Base-by-base conservation (phyloP, 2,888 invertebrate species). In the Acanthosepion pharaonis region DNA sequence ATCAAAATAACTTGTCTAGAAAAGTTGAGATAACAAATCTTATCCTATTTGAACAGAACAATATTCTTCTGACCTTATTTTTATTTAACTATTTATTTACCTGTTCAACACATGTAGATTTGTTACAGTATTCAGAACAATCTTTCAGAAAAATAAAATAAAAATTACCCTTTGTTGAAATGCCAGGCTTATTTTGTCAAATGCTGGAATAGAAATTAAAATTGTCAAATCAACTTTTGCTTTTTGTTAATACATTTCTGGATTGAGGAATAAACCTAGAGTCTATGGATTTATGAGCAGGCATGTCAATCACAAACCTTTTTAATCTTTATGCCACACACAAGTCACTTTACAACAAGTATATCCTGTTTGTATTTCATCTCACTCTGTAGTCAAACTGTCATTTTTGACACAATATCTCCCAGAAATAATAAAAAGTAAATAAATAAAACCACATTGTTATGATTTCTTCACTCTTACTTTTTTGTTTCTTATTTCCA, bases 351-450 rank as follows among this genome's bases (percentile, higher is more conserved):
- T n/a, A n/a, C n/a, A 78, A 78, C 78, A 78, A 78, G 78, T 78
- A 78, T 78, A 78, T 78, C 78, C 78, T 78, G 78, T 78, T 78
- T 78, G 78, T n/a, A 78, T 78, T 78, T 78, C 78, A 78, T 78
- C 78, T n/a, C 78, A 78, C 78, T 78, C 78, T 78, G n/a, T 78
- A 33, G 78, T 18, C 78, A 78, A 78, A n/a, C 78, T 78, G 78
- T 78, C 78, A 78, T 78, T 78, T 78, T 78, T 78, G 78, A 78
- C 78, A 78, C 78, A 78, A 78, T 78, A 78, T n/a, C n/a, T n/a
- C 15, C 2, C 9, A 78, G 78, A 78, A 78, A 78, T 78, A 78
- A 78, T 78, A 78, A 78, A 18, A 59, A n/a, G 4, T 33, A 78
- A 78, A 78, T 78, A 78, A 78, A 78, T 33, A 33, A 33, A 78